A percentile compares a stretch with the other conserved stretches of the same genome.
phyloP scores from a whole-genome alignment of 2,888 invertebrate genomes.

The Hesperia comma region DNA sequence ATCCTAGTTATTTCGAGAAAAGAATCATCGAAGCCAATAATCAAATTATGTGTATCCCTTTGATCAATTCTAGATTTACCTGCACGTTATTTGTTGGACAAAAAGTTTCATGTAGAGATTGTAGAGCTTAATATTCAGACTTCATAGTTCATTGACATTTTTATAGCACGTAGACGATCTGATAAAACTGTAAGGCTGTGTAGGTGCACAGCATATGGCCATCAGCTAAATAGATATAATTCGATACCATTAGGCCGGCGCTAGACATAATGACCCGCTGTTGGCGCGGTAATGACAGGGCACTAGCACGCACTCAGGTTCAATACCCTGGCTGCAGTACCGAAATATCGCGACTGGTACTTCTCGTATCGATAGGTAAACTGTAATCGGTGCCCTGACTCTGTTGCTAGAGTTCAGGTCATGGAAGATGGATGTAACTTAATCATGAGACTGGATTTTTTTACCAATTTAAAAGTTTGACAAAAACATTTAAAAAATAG shows the following conservation, averaged over 20 bases:
- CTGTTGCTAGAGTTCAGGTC: too few species aligned
- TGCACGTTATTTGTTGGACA: too few species aligned
- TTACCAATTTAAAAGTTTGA: too few species aligned
- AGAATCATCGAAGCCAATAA: too few species aligned
- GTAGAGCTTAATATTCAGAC: background rate
- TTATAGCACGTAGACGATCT: conserved; percentile 6
- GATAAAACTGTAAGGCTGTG: conserved; percentile 19
- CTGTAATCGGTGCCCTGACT: too few species aligned
- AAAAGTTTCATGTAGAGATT: background rate
- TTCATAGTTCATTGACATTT: conserved; percentile 1
- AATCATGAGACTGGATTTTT: too few species aligned
- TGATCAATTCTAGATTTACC: too few species aligned
- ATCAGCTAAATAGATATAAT: conserved; percentile 27
- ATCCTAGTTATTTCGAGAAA: too few species aligned
- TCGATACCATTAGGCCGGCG: conserved; percentile 19
- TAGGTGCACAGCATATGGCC: conserved; percentile 8
- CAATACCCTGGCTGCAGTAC: conserved; percentile 47
- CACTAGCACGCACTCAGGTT: conserved; percentile 43
- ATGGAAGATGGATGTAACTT: too few species aligned
- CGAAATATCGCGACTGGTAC: background rate
- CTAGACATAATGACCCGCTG: conserved; percentile 48
- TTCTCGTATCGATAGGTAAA: too few species aligned
- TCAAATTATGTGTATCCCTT: too few species aligned
- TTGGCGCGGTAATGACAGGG: conserved; percentile 44
- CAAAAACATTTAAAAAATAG: too few species aligned